These are phyloP conservation scores for Coelinius sp. DNA, from an alignment of 2,888 invertebrate species.

Conservation along the genomic window DNA sequence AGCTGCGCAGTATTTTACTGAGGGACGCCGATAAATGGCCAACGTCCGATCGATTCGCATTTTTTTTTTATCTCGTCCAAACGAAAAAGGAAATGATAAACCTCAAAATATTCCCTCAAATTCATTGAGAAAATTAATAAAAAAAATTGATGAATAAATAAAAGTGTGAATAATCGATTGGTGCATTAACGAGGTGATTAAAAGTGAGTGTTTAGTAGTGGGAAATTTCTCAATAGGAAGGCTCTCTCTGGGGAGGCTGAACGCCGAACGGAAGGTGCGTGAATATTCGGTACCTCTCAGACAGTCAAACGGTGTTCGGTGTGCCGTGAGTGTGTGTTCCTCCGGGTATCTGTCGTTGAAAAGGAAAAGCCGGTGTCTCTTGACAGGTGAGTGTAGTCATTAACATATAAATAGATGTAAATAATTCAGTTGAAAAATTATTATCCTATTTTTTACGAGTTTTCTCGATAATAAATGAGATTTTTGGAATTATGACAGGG, in stretches of 20 bases:
- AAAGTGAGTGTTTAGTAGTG: background rate
- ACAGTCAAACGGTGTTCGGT: slow-evolving; percentile 53
- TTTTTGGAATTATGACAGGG: background rate
- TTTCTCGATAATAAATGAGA: background rate
- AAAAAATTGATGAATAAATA: background rate
- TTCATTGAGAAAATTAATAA: background rate
- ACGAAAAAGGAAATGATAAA: slow-evolving; percentile 1
- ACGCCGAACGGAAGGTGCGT: slow-evolving; percentile 59
- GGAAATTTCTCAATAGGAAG: background rate
- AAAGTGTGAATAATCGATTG: background rate
- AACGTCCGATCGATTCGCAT: slow-evolving; percentile 36
- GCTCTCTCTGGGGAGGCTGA: slow-evolving; percentile 58
- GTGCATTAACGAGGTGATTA: background rate
- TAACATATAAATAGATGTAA: background rate
- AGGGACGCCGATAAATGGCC: slow-evolving; percentile 25
- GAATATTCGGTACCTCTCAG: slow-evolving; percentile 48
- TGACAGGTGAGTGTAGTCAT: slow-evolving; percentile 37
- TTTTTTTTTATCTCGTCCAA: slow-evolving; percentile 32
- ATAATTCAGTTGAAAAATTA: background rate
- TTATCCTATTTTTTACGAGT: background rate
- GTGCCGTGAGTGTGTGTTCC: slow-evolving; percentile 35
- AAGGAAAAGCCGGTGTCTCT: slow-evolving; percentile 39
- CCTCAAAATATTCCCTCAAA: background rate
- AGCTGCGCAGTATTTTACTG: slow-evolving; percentile 11
- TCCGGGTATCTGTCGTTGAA: slow-evolving; percentile 11